These are phyloP conservation scores for Drosophila obscura DNA, from an alignment of 1,140 invertebrate species.

Conservation along the genomic window DNA sequence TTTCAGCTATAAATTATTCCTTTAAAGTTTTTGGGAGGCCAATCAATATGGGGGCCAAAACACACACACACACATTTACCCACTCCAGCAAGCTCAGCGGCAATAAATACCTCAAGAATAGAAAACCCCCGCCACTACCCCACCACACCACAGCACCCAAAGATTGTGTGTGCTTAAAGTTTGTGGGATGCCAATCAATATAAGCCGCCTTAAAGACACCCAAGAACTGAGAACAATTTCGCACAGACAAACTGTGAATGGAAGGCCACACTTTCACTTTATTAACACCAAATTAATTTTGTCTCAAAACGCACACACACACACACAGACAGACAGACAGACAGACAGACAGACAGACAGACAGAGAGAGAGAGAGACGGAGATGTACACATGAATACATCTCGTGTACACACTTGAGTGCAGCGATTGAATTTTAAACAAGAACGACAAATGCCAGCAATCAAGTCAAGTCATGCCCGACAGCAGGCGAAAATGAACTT, in stretches of 20 bases:
- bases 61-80: too few species aligned
- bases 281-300: conserved; percentile 80
- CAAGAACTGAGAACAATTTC: conserved; percentile 13
- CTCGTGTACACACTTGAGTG: conserved; percentile 45
- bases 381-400: conserved; percentile 39
- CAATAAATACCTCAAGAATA: too few species aligned
- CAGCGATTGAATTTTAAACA: conserved; percentile 79
- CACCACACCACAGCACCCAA: too few species aligned
- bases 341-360: conserved; percentile 4
- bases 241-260: too few species aligned
- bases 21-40: conserved; percentile 21
- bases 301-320: conserved; percentile 27
- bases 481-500: conserved; percentile 40
- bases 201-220: conserved; percentile 36
- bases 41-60: not conserved
- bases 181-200: conserved; percentile 14
- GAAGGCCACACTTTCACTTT: conserved; percentile 59
- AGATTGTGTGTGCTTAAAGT: conserved; percentile 20
- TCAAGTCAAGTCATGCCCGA: conserved; percentile 68
- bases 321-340: conserved; percentile 4
- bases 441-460: conserved; percentile 72
- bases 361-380: not conserved
- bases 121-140: too few species aligned
- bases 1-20: not conserved
- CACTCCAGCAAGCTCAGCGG: too few species aligned